Evolutionary conservation across 2,113 vertebrate genomes (phyloP).

Genomic region (Rana temporaria): DNA sequence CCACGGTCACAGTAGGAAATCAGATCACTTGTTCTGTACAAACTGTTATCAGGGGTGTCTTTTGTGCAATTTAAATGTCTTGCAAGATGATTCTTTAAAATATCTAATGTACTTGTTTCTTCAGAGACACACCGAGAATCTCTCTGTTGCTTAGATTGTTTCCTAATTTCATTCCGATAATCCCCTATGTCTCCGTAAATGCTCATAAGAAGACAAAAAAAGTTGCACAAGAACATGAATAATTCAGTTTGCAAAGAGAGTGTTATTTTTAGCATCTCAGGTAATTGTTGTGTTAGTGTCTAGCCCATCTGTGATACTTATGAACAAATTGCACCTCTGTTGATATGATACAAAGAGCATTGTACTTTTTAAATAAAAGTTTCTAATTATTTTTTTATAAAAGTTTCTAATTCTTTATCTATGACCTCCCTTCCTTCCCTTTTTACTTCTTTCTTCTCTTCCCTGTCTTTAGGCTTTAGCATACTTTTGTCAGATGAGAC

Average conservation of each 20-base stretch:
- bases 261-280: constrained; percentile 16
- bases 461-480: too few species aligned
- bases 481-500: too few species aligned
- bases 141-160: neutral
- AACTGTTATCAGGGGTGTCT: too few species aligned
- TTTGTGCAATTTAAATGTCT: too few species aligned
- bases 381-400: too few species aligned
- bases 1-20: too few species aligned
- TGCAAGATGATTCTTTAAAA: too few species aligned
- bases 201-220: neutral
- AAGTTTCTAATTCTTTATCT: too few species aligned
- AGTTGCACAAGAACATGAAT: constrained; percentile 1
- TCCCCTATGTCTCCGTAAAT: neutral
- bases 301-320: constrained; percentile 8
- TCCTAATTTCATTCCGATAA: constrained; percentile 9
- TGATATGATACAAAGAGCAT: neutral
- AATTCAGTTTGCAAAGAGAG: constrained; percentile 17
- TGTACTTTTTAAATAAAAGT: too few species aligned
- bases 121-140: neutral
- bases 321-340: constrained; percentile 1
- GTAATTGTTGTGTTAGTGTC: constrained; percentile 8
- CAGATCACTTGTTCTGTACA: too few species aligned
- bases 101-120: neutral
- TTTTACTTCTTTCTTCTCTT: too few species aligned
- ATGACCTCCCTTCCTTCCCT: too few species aligned